Percentiles rank a stretch among this genome's conserved stretches.
Evolutionary conservation across 2,113 vertebrate genomes (phyloP).

Genomic region (Oxygymnocypris stewartii): DNA sequence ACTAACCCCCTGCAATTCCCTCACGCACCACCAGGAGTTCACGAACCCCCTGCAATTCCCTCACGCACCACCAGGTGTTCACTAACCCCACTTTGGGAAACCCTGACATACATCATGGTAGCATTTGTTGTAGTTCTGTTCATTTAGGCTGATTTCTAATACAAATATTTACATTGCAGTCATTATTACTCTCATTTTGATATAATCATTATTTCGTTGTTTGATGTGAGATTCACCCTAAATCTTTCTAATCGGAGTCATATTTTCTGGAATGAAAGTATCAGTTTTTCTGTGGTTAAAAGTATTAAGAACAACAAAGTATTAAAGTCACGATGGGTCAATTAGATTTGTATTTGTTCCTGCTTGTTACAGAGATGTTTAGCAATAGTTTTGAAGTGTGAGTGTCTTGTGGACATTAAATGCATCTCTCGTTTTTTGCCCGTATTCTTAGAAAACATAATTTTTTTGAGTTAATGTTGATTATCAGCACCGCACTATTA

Average conservation of each 20-base stretch:
- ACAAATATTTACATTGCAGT: background rate
- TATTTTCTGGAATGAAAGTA: background rate
- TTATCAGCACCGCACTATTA: background rate
- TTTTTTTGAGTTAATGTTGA: background rate
- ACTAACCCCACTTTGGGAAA: too few relatives aligned
- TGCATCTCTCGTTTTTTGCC: background rate
- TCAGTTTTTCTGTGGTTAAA: conserved; percentile 12
- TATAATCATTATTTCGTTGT: background rate
- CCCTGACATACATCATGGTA: background rate
- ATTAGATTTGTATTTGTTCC: background rate
- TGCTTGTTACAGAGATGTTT: background rate
- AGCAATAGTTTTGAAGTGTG: background rate
- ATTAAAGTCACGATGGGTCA: conserved; percentile 43
- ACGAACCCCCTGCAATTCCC: too few relatives aligned
- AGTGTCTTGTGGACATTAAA: background rate
- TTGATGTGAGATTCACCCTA: background rate
- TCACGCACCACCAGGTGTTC: too few relatives aligned
- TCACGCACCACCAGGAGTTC: too few relatives aligned
- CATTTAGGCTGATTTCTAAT: background rate
- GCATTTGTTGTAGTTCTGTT: background rate
- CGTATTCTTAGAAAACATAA: background rate
- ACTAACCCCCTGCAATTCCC: too few relatives aligned
- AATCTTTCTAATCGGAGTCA: background rate
- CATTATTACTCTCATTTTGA: background rate
- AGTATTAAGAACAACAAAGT: conserved; percentile 47